A percentile compares a stretch with the other conserved stretches of the same genome.
Evolutionary conservation across 2,797 vertebrate species (phyloP).

Genomic region (Anisognathus igniventris): DNA sequence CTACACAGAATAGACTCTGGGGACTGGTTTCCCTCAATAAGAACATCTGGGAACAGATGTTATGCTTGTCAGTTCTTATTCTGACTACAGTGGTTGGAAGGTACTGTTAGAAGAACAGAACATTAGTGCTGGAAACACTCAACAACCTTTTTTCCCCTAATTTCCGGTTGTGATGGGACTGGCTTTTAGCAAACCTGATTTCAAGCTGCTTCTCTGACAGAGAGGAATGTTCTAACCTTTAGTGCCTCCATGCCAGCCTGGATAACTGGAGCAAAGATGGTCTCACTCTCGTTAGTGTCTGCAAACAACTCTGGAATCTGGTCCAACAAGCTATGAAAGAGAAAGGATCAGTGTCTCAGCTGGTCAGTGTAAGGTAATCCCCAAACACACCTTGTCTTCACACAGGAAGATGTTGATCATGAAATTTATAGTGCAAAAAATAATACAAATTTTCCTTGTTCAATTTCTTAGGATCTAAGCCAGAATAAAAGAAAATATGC

Average conservation of each 20-base stretch:
- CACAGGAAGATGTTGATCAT: neutral
- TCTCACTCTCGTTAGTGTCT: constrained; percentile 92
- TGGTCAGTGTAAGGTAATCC: neutral
- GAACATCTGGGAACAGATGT: neutral
- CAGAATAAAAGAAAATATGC: neutral
- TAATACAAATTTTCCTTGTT: neutral
- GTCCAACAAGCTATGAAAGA: constrained; percentile 84
- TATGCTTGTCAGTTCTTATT: neutral
- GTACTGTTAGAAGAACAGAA: neutral
- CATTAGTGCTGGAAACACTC: neutral
- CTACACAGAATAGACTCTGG: neutral
- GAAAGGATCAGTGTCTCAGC: neutral
- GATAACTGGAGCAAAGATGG: constrained; percentile 91
- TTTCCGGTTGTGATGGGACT: neutral
- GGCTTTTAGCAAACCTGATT: neutral
- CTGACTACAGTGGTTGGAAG: neutral
- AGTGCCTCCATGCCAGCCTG: constrained; percentile 94
- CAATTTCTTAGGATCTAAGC: neutral
- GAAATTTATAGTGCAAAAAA: neutral
- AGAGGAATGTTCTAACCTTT: constrained; percentile 80
- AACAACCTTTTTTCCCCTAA: fast-evolving
- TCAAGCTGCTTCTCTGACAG: neutral
- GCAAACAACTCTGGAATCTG: constrained; percentile 98
- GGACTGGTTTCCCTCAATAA: neutral
- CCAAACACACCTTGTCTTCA: neutral